phyloP scores from a whole-genome alignment of 2,113 vertebrate genomes.

The Coturnix japonica region DNA sequence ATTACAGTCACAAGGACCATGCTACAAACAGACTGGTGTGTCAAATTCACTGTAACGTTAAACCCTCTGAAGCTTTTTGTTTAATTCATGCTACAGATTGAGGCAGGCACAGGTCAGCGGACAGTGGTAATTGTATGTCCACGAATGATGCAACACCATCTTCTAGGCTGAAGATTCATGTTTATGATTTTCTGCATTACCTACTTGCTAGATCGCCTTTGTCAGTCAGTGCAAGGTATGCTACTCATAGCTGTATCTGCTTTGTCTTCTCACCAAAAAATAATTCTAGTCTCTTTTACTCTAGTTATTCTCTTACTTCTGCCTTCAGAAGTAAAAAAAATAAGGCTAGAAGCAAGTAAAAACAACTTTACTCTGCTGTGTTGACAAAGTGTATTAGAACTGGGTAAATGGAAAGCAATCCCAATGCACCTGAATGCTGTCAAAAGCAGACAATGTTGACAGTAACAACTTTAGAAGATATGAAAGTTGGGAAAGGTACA shows the following conservation, averaged over 20 bases:
- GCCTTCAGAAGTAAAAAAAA: not conserved
- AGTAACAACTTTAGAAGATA: not conserved
- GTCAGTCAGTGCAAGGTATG: not conserved
- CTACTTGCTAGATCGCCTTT: not conserved
- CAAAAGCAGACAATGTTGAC: not conserved
- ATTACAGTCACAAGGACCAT: not conserved
- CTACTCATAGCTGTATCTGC: accelerated
- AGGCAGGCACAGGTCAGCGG: not conserved
- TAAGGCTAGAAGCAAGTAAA: not conserved
- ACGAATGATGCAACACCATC: not conserved
- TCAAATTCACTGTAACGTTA: not conserved
- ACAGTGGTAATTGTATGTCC: not conserved
- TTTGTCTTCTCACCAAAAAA: not conserved
- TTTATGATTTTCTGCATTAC: not conserved
- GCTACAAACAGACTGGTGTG: not conserved
- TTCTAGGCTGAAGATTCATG: not conserved
- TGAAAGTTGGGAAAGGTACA: not conserved
- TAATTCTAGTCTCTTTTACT: not conserved
- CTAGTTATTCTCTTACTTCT: not conserved
- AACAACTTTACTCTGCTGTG: not conserved
- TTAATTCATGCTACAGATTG: not conserved
- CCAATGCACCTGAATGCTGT: not conserved
- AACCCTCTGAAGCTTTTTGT: not conserved
- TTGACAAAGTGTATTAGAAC: not conserved
- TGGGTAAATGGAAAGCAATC: not conserved